Evolutionary conservation across 2,113 vertebrate species (phyloP).

Genomic region (Delphinus delphis): DNA sequence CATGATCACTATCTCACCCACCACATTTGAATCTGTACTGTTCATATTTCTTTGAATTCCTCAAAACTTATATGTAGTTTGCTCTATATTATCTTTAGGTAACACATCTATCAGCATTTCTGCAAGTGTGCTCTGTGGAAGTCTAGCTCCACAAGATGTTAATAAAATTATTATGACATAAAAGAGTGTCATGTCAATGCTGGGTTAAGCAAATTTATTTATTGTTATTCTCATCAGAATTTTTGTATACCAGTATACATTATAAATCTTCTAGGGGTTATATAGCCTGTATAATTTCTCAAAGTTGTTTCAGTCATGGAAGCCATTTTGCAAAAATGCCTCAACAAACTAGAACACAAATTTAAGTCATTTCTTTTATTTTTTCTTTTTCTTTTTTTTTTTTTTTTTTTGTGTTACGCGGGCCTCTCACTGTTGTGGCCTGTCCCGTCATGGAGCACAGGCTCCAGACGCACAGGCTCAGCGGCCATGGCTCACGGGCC

Average conservation of each 20-base stretch:
- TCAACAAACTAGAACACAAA: neutral
- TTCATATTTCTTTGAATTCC: constrained; percentile 3
- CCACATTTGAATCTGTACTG: neutral
- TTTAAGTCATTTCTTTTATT: neutral
- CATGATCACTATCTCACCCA: neutral
- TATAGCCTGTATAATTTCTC: neutral
- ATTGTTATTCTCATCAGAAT: neutral
- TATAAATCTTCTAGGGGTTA: neutral
- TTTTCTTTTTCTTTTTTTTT: too few species aligned
- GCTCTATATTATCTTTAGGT: neutral
- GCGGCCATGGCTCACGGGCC: too few species aligned
- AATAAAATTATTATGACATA: constrained; percentile 16
- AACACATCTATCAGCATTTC: constrained; percentile 27
- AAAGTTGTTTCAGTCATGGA: constrained; percentile 1
- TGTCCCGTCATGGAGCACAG: too few species aligned
- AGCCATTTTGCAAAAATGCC: constrained; percentile 27
- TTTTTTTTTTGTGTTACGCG: too few species aligned
- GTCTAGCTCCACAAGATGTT: neutral
- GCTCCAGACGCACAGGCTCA: too few species aligned
- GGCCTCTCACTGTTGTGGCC: too few species aligned
- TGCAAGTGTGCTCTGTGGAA: neutral
- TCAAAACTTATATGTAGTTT: neutral
- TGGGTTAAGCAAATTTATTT: neutral
- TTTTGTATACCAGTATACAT: neutral
- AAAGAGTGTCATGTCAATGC: neutral